These are phyloP conservation scores for Alosa sapidissima DNA, from an alignment of 2,797 vertebrate species.

Conservation along the genomic window DNA sequence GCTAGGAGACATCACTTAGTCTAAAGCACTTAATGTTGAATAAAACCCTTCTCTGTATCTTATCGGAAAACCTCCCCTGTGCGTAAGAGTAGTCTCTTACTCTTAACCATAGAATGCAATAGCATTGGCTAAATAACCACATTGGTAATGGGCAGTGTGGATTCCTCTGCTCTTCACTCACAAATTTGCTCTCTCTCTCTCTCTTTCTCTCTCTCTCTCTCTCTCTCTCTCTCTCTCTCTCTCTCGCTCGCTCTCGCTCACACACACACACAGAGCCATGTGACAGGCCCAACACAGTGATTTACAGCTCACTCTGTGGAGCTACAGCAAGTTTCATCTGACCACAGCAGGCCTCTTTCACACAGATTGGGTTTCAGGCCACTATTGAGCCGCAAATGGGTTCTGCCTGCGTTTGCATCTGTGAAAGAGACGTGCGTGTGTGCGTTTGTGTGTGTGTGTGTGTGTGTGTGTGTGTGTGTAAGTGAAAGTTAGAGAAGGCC, in stretches of 20 bases:
- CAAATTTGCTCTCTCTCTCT: not conserved
- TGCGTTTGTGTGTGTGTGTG: slow-evolving; percentile 44
- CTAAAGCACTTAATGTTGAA: not conserved
- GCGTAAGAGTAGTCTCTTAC: not conserved
- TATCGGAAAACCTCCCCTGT: not conserved
- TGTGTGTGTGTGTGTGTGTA: slow-evolving; percentile 53
- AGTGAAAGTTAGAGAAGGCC: slow-evolving; percentile 20
- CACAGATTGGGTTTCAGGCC: slow-evolving; percentile 73
- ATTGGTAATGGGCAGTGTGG: not conserved
- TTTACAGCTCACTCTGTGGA: slow-evolving; percentile 71
- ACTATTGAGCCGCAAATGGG: slow-evolving; percentile 60
- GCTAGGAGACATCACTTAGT: not conserved
- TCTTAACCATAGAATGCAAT: not conserved
- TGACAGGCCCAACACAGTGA: slow-evolving; percentile 68
- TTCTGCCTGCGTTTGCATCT: slow-evolving; percentile 56
- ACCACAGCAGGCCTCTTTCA: slow-evolving; percentile 67
- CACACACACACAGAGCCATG: slow-evolving; percentile 8
- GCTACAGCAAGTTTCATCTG: slow-evolving; percentile 76
- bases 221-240: too few relatives aligned
- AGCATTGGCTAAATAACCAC: not conserved
- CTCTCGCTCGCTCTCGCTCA: too few relatives aligned
- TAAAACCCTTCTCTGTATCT: not conserved
- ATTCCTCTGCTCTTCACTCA: slow-evolving; percentile 6
- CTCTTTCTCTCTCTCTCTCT: too few relatives aligned
- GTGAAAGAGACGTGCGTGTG: slow-evolving; percentile 22